Evolutionary conservation across 2,888 invertebrate genomes (phyloP).

Genomic region (Rhagonycha fulva): DNA sequence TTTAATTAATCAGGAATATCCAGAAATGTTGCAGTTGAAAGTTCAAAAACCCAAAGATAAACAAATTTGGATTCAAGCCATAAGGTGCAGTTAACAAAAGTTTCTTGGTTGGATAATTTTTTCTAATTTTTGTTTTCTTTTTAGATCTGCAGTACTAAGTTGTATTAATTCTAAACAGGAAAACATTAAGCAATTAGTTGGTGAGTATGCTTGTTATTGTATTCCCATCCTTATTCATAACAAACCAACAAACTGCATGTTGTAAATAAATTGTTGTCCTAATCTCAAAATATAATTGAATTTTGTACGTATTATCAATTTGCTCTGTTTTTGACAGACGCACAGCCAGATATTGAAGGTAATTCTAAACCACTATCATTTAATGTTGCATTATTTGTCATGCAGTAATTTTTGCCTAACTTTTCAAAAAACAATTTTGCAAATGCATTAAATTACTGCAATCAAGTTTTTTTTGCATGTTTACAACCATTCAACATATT

Average conservation of each 20-base stretch:
- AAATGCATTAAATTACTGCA: background rate
- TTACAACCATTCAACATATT: background rate
- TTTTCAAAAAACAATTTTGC: background rate
- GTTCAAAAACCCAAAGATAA: conserved; percentile 88
- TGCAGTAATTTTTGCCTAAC: background rate
- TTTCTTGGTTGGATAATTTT: background rate
- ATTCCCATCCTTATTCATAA: background rate
- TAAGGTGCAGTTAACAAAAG: conserved; percentile 60
- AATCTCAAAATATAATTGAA: background rate
- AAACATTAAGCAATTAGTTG: background rate
- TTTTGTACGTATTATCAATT: conserved; percentile 21
- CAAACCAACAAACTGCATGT: background rate
- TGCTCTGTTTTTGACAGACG: conserved; percentile 47
- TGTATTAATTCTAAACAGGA: background rate
- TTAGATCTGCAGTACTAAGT: background rate
- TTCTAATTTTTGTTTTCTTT: background rate
- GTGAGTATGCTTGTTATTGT: background rate
- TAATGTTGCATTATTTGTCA: background rate
- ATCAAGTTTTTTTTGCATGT: background rate
- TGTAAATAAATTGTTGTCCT: background rate
- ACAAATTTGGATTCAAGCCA: conserved; percentile 86
- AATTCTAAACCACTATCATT: conserved; percentile 38
- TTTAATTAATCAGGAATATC: conserved; percentile 88
- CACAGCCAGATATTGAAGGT: conserved; percentile 57
- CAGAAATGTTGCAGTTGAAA: conserved; percentile 96